Base-by-base conservation (phyloP, 2,888 invertebrate genomes). In the Hydrotaea cyrtoneurina region DNA sequence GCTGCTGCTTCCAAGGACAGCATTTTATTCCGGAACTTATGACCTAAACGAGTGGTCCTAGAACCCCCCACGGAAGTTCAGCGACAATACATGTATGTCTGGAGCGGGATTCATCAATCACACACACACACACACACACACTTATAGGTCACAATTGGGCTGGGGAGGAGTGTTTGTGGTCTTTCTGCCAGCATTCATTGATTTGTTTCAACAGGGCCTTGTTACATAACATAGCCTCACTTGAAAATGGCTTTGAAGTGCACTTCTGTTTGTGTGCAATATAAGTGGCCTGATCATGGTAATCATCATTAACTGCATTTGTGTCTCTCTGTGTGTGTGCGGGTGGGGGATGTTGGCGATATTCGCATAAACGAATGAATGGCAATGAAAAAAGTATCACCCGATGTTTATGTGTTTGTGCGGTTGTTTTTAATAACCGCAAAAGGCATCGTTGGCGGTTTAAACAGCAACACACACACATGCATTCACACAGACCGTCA, bases 361-460 rank as follows among this genome's bases (percentile, higher is more conserved):
- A 7, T n/a, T 2, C 53, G 13, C 53, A n/a, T n/a, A n/a, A n/a
- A n/a, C n/a, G 13, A 53, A 17, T 53, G 19, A 17, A 17, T n/a
- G 53, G 53, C 53, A n/a, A 53, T 53, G 31, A 15, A 66, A 59
- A 82, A 55, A 17, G 43, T 57, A 71, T 26, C 69, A 46, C 78
- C 75, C 75, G n/a, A 43, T 75, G 78, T 76, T 72, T 76, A 53
- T 23, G 39, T 46, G 50, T 53, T 75, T 31, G 53, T 64, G 31
- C 17, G 53, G 69, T 74, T 78, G 74, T 78, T 69, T 64, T 71
- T 71, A 78, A 69, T 75, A 79, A 77, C 79, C 83, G 53, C 83
- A 83, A 83, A 82, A 76, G 39, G 79, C 79, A 50, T 77, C 66
- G 73, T 80, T 50, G 36, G 72, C 66, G 83, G 83, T 83, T 69